Evolutionary conservation across 2,113 vertebrate species (phyloP).

Genomic region (Salvelinus alpinus): DNA sequence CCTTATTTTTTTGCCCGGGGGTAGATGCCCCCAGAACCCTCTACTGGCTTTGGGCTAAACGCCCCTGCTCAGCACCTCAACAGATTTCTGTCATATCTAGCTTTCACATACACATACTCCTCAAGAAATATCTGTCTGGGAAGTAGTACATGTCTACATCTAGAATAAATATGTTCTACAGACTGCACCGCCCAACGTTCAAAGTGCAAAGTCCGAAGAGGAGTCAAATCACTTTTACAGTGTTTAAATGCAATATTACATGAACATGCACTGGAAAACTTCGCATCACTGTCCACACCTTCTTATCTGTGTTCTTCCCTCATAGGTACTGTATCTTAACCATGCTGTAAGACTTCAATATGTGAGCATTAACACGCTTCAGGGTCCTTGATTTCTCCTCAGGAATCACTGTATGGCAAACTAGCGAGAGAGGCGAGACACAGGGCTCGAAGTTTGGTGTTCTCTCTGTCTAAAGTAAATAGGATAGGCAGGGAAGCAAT

Average conservation of each 20-base stretch:
- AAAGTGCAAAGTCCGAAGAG: conserved; percentile 50
- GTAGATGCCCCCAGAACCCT: too few relatives aligned
- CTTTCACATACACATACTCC: conserved; percentile 4
- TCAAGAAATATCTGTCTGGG: conserved; percentile 18
- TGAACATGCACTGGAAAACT: conserved; percentile 67
- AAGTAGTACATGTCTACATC: conserved; percentile 47
- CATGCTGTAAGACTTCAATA: conserved; percentile 75
- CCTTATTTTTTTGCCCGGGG: too few relatives aligned
- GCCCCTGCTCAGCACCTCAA: not conserved
- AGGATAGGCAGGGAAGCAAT: conserved; percentile 72
- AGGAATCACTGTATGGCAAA: conserved; percentile 71
- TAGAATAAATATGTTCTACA: conserved; percentile 44
- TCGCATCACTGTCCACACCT: conserved; percentile 63
- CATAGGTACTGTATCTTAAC: conserved; percentile 74
- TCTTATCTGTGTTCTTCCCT: conserved; percentile 69
- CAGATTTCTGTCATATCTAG: not conserved
- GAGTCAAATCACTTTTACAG: conserved; percentile 47
- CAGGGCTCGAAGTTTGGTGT: conserved; percentile 67
- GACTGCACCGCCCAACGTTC: conserved; percentile 38
- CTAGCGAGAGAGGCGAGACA: conserved; percentile 58
- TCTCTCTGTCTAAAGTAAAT: conserved; percentile 76
- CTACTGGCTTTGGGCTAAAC: too few relatives aligned
- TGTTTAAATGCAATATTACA: conserved; percentile 65
- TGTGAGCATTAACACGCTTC: conserved; percentile 79
- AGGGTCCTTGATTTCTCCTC: conserved; percentile 74